Percentiles rank a stretch among this genome's conserved stretches.
phyloP scores from a whole-genome alignment of 1,140 invertebrate species.

The Papilio polyxenes region DNA sequence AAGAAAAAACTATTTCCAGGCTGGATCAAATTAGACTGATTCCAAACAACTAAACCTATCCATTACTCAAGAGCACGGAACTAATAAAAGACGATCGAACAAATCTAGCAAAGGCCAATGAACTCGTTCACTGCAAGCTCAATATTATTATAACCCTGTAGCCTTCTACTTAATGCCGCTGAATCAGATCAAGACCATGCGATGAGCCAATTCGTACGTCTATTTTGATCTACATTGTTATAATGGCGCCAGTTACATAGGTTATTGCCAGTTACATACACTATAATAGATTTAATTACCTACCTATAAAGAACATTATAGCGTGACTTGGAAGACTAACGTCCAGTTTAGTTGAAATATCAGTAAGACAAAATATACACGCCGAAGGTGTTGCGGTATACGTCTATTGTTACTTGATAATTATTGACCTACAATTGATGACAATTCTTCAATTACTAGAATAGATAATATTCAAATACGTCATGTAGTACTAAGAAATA shows the following conservation, averaged over 20 bases:
- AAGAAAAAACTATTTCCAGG: background rate
- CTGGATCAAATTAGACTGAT: background rate
- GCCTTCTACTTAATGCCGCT: conserved; percentile 27
- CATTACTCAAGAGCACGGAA: conserved; percentile 42
- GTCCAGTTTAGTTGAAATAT: conserved; percentile 4
- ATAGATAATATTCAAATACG: background rate
- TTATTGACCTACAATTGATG: conserved; percentile 21
- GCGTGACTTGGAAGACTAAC: background rate
- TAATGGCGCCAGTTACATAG: background rate
- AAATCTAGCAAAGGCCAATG: conserved; percentile 55
- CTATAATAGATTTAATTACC: conserved; percentile 29
- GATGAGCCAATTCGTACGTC: conserved; percentile 36
- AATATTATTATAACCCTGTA: conserved; percentile 40
- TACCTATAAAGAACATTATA: background rate
- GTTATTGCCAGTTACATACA: background rate
- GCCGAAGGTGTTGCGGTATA: conserved; percentile 10
- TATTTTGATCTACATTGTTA: conserved; percentile 36
- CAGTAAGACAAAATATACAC: background rate
- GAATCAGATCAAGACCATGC: conserved; percentile 38
- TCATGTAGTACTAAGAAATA: background rate
- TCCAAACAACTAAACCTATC: background rate
- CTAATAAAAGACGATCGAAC: conserved; percentile 59
- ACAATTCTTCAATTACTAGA: conserved; percentile 17
- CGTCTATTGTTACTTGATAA: conserved; percentile 1
- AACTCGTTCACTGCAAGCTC: conserved; percentile 42